phyloP scores from a whole-genome alignment of 2,113 vertebrate genomes.

The Cichladusa arquata region DNA sequence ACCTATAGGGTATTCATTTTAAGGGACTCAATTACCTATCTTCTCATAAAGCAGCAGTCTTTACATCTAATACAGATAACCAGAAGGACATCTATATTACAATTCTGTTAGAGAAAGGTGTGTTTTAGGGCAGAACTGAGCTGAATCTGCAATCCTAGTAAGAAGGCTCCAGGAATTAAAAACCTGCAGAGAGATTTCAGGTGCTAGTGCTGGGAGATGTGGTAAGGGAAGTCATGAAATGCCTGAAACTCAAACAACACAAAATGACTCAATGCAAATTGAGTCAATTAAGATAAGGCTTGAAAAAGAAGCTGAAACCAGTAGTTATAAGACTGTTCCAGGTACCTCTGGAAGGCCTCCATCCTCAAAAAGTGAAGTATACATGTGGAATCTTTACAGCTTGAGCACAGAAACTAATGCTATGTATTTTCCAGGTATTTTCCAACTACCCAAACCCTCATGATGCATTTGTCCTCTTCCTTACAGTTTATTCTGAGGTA shows the following conservation, averaged over 20 bases:
- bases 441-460: not conserved
- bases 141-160: not conserved
- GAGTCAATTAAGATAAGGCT: not conserved
- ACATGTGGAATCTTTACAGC: fast-evolving
- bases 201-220: not conserved
- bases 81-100: not conserved
- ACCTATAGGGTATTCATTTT: not conserved
- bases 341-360: fast-evolving
- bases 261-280: not conserved
- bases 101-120: not conserved
- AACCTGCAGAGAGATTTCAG: not conserved
- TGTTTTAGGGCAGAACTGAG: not conserved
- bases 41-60: not conserved
- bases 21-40: not conserved
- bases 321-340: not conserved
- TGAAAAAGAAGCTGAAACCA: not conserved
- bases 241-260: not conserved
- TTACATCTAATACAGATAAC: not conserved
- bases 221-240: not conserved
- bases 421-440: not conserved
- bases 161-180: not conserved
- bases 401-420: not conserved
- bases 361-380: not conserved
- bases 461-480: not conserved
- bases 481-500: not conserved